Base-by-base conservation (phyloP, 2,888 invertebrate genomes). In the Leptopilina drosophilae region DNA sequence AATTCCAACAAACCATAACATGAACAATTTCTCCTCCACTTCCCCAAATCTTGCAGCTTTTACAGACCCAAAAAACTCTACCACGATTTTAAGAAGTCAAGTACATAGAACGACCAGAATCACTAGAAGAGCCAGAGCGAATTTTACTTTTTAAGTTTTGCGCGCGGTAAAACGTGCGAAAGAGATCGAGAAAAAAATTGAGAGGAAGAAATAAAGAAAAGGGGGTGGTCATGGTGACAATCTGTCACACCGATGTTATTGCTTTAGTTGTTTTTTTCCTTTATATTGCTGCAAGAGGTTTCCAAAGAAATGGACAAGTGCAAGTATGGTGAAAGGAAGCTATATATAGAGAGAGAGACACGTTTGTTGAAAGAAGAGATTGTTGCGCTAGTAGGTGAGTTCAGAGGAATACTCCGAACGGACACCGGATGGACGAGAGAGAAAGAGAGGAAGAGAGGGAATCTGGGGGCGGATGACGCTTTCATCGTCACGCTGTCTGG, bases 401-500 rank as follows among this genome's bases (percentile, higher is more conserved):
- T 11, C 33, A 33, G 53, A 64, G 73, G 76, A 79, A 53, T 33
- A 73, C 73, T 73, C 8, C n/a, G 56, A 56, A 56, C 73, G 73
- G 73, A 73, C 56, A 73, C 56, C 77, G 64, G 81, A 77, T 78
- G 77, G 75, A 77, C 65, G 46, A 42, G 42, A 42, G 42, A 42
- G 42, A 42, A 7, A 42, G 42, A 42, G 42, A 42, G 42, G 8
- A 8, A 42, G 42, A 42, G 42, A 42, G 42, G 8, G 42, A 42
- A 42, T 78, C 76, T 77, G 83, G 66, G 64, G 80, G 82, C 76
- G 81, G 80, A 84, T 83, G 86, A 86, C 84, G 81, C 81, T 83
- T 73, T 85, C 85, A 86, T 87, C 86, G 89, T 89, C 88, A 88
- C 87, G 87, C 87, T 87, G 88, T 87, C 87, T 87, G 86, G 84